These are phyloP conservation scores for Octonoba sinensis DNA, from an alignment of 2,888 invertebrate genomes.

Conservation along the genomic window DNA sequence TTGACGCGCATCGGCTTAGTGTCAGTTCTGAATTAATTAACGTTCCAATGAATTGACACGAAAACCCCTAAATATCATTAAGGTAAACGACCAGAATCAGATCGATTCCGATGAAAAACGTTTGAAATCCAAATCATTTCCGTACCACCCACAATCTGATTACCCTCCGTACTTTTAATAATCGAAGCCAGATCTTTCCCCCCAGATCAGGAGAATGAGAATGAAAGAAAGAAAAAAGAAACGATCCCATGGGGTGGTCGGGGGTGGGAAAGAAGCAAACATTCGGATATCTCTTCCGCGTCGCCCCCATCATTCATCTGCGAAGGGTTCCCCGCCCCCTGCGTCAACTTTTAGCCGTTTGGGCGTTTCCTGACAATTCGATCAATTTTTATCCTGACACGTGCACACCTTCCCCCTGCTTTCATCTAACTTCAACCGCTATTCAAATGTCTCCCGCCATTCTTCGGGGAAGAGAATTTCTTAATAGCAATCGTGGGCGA, in stretches of 20 bases:
- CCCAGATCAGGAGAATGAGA: not conserved
- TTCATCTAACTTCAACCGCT: not conserved
- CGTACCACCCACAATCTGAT: no score
- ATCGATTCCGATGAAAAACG: no score
- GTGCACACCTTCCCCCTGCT: conserved; percentile 14
- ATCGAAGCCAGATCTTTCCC: conserved; percentile 14
- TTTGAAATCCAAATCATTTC: no score
- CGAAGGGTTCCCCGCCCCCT: not conserved
- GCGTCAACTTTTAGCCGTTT: conserved; percentile 16
- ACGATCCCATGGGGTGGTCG: not conserved
- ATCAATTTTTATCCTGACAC: conserved; percentile 42
- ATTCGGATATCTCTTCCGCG: conserved; percentile 1
- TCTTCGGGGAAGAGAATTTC: not conserved
- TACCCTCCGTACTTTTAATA: conserved; percentile 3
- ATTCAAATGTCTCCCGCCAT: not conserved
- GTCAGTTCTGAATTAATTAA: no score
- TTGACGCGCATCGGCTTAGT: no score
- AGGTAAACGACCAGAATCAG: no score
- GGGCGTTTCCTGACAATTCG: conserved; percentile 46
- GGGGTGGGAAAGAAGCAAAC: not conserved
- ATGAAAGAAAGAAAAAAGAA: not conserved
- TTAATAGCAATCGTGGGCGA: no score
- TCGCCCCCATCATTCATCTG: conserved; percentile 18
- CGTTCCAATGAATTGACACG: no score
- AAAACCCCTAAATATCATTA: no score